A percentile compares a stretch with the other conserved stretches of the same genome.
These are phyloP conservation scores for Tridacna crocea DNA, from an alignment of 2,888 invertebrate species.

Conservation along the genomic window DNA sequence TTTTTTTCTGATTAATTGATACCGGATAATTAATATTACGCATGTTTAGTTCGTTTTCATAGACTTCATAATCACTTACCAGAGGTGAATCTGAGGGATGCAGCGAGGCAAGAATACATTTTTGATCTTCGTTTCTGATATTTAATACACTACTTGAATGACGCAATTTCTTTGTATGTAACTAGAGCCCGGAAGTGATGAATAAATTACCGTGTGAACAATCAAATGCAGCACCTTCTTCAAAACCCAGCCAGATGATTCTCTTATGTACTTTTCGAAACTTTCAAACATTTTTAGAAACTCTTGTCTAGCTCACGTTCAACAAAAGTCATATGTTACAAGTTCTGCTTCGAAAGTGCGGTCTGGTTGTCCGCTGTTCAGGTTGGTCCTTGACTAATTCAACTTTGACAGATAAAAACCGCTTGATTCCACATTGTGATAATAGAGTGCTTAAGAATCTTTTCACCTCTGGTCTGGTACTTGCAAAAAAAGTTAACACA, in stretches of 20 bases:
- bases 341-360: conserved; percentile 33
- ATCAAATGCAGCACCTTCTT: conserved; percentile 43
- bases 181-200: conserved; percentile 46
- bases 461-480: no score
- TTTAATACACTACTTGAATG: conserved; percentile 26
- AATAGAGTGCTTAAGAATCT: conserved; percentile 24
- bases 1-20: conserved; percentile 35
- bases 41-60: conserved; percentile 39
- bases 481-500: no score
- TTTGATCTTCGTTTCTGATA: conserved; percentile 41
- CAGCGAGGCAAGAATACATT: conserved; percentile 41
- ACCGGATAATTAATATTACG: conserved; percentile 28
- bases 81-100: conserved; percentile 34
- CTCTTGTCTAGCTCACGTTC: conserved; percentile 38
- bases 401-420: conserved; percentile 44
- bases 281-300: conserved; percentile 55
- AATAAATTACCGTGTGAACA: conserved; percentile 48
- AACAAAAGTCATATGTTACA: conserved; percentile 26
- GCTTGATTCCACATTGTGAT: conserved; percentile 40
- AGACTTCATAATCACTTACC: conserved; percentile 36
- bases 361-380: conserved; percentile 26
- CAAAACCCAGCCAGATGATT: conserved; percentile 56
- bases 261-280: conserved; percentile 53
- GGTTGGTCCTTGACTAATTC: conserved; percentile 35
- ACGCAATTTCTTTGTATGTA: conserved; percentile 26